Evolutionary conservation across 2,113 vertebrate genomes (phyloP).

Genomic region (Synchiropus splendidus): DNA sequence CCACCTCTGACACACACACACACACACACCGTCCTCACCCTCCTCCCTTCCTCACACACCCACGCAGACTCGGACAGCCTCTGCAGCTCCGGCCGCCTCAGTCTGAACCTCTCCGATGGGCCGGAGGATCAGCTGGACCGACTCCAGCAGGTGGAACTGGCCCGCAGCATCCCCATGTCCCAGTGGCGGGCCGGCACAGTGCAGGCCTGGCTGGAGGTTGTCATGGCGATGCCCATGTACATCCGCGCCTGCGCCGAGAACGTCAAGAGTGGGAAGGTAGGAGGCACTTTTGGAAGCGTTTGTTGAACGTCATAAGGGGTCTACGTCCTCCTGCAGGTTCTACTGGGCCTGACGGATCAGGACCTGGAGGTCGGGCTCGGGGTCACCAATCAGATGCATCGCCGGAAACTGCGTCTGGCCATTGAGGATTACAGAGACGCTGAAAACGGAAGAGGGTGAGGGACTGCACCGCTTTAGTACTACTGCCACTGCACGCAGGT

Average conservation of each 20-base stretch:
- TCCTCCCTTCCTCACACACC: conserved; percentile 18
- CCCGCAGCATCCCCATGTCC: conserved; percentile 74
- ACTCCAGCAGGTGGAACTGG: conserved; percentile 79
- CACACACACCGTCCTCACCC: background rate
- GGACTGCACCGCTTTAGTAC: too few relatives aligned
- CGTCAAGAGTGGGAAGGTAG: conserved; percentile 81
- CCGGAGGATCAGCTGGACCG: conserved; percentile 76
- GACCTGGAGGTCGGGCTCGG: conserved; percentile 77
- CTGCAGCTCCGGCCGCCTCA: conserved; percentile 70
- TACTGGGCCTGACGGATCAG: conserved; percentile 76
- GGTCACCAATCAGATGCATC: conserved; percentile 75
- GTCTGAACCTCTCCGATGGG: conserved; percentile 72
- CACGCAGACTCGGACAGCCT: conserved; percentile 74
- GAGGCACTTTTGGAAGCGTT: background rate
- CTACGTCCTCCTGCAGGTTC: conserved; percentile 60
- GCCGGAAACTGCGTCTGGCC: conserved; percentile 77
- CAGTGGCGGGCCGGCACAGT: conserved; percentile 78
- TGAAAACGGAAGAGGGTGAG: conserved; percentile 74
- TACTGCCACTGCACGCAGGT: too few relatives aligned
- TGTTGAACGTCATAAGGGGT: background rate
- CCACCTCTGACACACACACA: conserved; percentile 7
- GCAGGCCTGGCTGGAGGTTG: conserved; percentile 83
- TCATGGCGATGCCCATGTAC: conserved; percentile 89
- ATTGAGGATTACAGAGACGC: conserved; percentile 82
- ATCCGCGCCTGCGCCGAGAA: conserved; percentile 76